Evolutionary conservation across 2,797 vertebrate genomes (phyloP).

Genomic region (Alca torda): DNA sequence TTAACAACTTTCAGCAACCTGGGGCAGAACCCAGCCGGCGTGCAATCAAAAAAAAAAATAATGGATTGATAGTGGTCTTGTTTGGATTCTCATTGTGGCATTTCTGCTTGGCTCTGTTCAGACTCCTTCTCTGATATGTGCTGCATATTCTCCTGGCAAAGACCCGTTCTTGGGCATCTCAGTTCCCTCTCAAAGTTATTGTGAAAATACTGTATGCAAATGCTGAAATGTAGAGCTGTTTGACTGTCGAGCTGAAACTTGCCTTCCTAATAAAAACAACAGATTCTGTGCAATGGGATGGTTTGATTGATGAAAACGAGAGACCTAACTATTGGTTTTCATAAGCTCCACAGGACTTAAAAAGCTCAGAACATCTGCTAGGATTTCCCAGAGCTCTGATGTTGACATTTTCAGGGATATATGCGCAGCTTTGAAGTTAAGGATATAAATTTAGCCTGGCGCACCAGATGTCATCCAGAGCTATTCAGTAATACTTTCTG

Average conservation of each 20-base stretch:
- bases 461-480: conserved; percentile 18
- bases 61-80: background rate
- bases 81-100: background rate
- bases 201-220: background rate
- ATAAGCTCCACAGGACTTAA: background rate
- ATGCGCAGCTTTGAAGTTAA: conserved; percentile 15
- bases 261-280: background rate
- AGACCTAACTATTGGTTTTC: background rate
- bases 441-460: background rate
- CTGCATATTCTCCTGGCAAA: background rate
- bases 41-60: too few species aligned
- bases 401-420: conserved; percentile 11
- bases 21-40: background rate
- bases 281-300: background rate
- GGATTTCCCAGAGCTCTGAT: conserved; percentile 15
- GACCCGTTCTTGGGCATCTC: background rate
- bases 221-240: background rate
- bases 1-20: background rate
- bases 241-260: background rate
- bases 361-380: conserved; percentile 33
- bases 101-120: background rate
- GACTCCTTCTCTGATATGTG: background rate
- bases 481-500: background rate
- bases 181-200: background rate
- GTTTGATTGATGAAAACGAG: conserved; percentile 1